Evolutionary conservation across 1,140 invertebrate genomes (phyloP).

Genomic region (Cephus cinctus): DNA sequence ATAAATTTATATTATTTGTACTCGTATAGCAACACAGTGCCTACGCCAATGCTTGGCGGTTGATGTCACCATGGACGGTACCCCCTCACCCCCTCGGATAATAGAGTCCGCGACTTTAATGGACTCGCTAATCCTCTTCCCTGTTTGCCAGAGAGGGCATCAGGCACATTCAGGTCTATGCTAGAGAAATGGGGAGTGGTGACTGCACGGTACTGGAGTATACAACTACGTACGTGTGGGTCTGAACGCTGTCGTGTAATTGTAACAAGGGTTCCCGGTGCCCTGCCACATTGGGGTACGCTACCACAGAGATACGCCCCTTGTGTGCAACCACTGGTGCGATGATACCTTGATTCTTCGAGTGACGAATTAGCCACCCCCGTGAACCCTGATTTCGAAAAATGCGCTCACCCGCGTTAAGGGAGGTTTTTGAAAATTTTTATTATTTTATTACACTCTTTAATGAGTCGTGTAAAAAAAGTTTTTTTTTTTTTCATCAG

Average conservation of each 20-base stretch:
- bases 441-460: no score
- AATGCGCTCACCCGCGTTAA: not conserved
- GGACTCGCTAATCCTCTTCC: constrained; percentile 58
- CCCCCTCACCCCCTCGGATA: constrained; percentile 50
- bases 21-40: no score
- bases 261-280: constrained; percentile 7
- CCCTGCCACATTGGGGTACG: not conserved
- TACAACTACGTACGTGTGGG: constrained; percentile 8
- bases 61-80: constrained; percentile 51
- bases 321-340: constrained; percentile 53
- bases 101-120: constrained; percentile 60
- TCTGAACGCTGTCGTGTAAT: constrained; percentile 20
- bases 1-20: no score
- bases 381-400: constrained; percentile 4
- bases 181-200: no score
- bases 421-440: no score
- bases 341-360: constrained; percentile 57
- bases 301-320: constrained; percentile 43
- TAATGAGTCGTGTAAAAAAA: no score
- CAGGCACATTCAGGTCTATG: no score
- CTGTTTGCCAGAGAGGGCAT: constrained; percentile 50
- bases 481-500: no score
- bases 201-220: constrained; percentile 12
- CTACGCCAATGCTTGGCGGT: constrained; percentile 35
- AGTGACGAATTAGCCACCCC: constrained; percentile 52